Conservation (phyloP, 2,797 vertebrate genomes). For the Sebastes trivittatus region DNA sequence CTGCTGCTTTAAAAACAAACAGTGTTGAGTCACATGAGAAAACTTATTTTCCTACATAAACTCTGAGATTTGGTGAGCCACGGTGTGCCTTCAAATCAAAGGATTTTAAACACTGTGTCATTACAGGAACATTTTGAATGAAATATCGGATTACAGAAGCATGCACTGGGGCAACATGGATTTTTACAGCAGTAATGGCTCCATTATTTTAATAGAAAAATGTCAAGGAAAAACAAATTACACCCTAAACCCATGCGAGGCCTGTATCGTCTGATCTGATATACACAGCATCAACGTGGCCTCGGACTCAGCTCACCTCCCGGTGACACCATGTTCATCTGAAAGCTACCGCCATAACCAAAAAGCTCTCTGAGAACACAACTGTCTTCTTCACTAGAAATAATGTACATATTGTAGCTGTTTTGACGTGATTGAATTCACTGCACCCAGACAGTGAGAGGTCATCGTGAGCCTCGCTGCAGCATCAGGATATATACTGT, state of each 20-base stretch:
- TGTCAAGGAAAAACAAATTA: slow-evolving; percentile 56
- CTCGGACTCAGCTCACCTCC: slow-evolving; percentile 60
- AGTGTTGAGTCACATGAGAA: slow-evolving; percentile 39
- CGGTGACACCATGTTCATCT: slow-evolving; percentile 61
- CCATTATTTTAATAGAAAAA: slow-evolving; percentile 74
- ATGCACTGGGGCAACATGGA: slow-evolving; percentile 17
- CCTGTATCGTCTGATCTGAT: slow-evolving; percentile 55
- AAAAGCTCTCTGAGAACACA: slow-evolving; percentile 38
- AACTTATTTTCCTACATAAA: slow-evolving; percentile 24
- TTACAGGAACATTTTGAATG: slow-evolving; percentile 49
- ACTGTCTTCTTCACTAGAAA: slow-evolving; percentile 47
- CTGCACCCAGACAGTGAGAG: slow-evolving; percentile 61
- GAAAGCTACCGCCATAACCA: slow-evolving; percentile 44
- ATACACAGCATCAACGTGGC: slow-evolving; percentile 36
- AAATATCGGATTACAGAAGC: slow-evolving; percentile 48
- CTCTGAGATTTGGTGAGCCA: background rate
- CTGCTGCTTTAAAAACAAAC: slow-evolving; percentile 53
- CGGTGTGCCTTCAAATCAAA: slow-evolving; percentile 32
- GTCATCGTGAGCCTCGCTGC: slow-evolving; percentile 58
- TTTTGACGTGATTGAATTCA: slow-evolving; percentile 73
- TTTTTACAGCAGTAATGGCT: slow-evolving; percentile 47
- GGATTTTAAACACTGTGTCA: slow-evolving; percentile 39
- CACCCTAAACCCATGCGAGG: slow-evolving; percentile 41
- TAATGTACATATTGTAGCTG: slow-evolving; percentile 52
- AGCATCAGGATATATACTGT: slow-evolving; percentile 57